Base-by-base conservation (phyloP, 2,113 vertebrate genomes). In the Sphaerodactylus townsendi region DNA sequence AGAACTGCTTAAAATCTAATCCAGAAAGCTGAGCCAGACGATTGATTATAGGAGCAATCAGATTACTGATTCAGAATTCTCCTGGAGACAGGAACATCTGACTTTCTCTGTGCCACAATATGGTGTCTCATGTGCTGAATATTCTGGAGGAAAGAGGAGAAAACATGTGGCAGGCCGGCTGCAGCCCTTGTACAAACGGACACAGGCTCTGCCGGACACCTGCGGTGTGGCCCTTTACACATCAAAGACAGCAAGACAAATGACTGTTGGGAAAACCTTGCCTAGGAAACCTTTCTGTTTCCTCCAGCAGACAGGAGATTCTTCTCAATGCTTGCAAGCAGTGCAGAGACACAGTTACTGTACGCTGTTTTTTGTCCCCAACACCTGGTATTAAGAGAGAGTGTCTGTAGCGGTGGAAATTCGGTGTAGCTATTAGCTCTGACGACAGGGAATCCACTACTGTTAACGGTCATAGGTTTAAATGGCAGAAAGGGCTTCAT, bases 1-100 rank as follows among this genome's bases (percentile, higher is more conserved):
- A 84, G 78, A 84, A 62, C 56, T 77, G 75, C 65, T 56, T 83
- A 83, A 87, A 78, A 21, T 30, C 13, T 75, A 35, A 39, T 37
- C 39, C 83, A 74, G 46, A 44, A 81, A 64, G 59, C 50, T 86
- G 82, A 78, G 41, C 81, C 14, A 48, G 71, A 3, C 0, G 0
- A 0, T 81, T 88, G 59, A 62, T 81, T 39, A 15, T 17, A 33
- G 50, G 72, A 53, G 33, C 82, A 88, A 64, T 70, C 50, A 53
- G 14, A 56, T 56, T 23, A 56, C 53, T 56, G 76, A n/a, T n/a
- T n/a, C n/a, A n/a, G n/a, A n/a, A n/a, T n/a, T n/a, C n/a, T n/a
- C n/a, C 66, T 41, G 17, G 35, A n/a, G 64, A 33, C 11, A 44
- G 64, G n/a, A 66, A 4, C 30, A 2, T 3, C 28, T n/a, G 64